phyloP scores from a whole-genome alignment of 2,113 vertebrate species.

The Zeus faber region DNA sequence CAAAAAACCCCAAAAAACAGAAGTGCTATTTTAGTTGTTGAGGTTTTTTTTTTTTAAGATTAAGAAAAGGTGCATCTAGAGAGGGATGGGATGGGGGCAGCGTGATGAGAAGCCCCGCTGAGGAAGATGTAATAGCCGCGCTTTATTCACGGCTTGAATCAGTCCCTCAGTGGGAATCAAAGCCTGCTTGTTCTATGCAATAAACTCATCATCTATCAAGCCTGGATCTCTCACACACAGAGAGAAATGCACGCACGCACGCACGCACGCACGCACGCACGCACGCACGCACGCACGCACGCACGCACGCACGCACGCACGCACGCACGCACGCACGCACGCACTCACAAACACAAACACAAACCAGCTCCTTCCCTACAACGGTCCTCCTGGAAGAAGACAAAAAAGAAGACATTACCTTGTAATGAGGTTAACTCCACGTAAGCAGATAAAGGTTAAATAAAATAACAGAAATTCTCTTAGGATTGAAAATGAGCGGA shows the following conservation, averaged over 20 bases:
- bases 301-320: not conserved
- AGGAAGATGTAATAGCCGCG: too few species aligned
- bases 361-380: not conserved
- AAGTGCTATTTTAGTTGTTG: too few species aligned
- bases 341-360: not conserved
- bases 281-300: not conserved
- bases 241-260: not conserved
- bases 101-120: conserved; percentile 3
- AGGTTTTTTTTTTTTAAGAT: too few species aligned
- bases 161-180: conserved; percentile 30
- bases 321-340: not conserved
- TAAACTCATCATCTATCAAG: conserved; percentile 26
- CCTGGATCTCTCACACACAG: conserved; percentile 8
- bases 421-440: conserved; percentile 45
- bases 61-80: too few species aligned
- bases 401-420: conserved; percentile 53
- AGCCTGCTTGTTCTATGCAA: conserved; percentile 21
- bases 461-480: conserved; percentile 58
- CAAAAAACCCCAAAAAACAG: too few species aligned
- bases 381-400: conserved; percentile 30
- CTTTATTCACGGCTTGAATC: conserved; percentile 16
- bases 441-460: conserved; percentile 52
- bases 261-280: too few species aligned
- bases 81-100: not conserved
- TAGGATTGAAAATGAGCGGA: conserved; percentile 45